These are phyloP conservation scores for Chlamydotis undulata DNA, from an alignment of 2,113 vertebrate genomes.

Conservation along the genomic window DNA sequence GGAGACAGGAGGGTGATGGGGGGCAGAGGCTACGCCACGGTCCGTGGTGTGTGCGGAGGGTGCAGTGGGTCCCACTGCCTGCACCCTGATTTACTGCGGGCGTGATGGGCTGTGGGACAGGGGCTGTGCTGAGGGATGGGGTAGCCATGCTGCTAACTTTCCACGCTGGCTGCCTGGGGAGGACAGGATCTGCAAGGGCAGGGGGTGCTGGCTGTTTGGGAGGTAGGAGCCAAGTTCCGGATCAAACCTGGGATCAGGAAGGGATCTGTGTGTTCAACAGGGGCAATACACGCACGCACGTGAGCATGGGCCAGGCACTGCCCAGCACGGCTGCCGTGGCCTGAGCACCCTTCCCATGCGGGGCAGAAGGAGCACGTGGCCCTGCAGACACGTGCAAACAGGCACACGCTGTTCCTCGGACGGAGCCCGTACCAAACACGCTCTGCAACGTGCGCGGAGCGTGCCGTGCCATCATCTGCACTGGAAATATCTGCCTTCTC, in stretches of 20 bases:
- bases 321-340: not conserved
- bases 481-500: not conserved
- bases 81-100: not conserved
- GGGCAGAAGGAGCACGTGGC: not conserved
- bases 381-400: not conserved
- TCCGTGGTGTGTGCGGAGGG: conserved; percentile 83
- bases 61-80: conserved; percentile 40
- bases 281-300: fast-evolving
- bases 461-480: fast-evolving
- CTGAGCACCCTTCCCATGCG: fast-evolving
- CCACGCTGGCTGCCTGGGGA: fast-evolving
- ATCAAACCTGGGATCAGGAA: fast-evolving
- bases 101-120: not conserved
- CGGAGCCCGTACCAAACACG: fast-evolving
- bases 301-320: not conserved
- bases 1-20: conserved; percentile 81
- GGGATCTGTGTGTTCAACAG: fast-evolving
- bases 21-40: conserved; percentile 85
- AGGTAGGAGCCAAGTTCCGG: not conserved
- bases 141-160: not conserved
- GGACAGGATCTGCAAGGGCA: not conserved
- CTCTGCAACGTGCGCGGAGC: fast-evolving
- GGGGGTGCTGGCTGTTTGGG: not conserved
- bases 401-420: not conserved
- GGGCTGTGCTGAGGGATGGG: too few relatives aligned